Percentiles rank a stretch among this genome's conserved stretches.
Evolutionary conservation across 2,797 vertebrate species (phyloP).

Genomic region (Varecia variegata): DNA sequence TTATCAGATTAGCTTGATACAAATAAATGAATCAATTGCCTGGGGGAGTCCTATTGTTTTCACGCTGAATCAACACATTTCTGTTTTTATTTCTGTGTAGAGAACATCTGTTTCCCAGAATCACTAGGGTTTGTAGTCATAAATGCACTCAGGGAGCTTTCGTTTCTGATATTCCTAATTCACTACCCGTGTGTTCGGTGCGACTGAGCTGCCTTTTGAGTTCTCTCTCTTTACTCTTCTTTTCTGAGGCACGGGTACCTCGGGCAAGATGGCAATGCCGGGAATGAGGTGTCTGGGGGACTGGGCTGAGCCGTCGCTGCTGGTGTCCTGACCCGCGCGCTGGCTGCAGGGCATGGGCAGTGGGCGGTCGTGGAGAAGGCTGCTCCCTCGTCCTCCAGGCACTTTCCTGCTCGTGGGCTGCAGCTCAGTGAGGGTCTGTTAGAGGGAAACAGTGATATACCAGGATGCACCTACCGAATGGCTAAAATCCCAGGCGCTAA

Average conservation of each 20-base stretch:
- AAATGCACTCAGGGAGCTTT: background rate
- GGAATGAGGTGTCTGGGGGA: too few species aligned
- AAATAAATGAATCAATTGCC: background rate
- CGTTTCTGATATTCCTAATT: background rate
- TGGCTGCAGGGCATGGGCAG: background rate
- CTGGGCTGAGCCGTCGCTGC: too few species aligned
- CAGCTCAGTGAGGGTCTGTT: too few species aligned
- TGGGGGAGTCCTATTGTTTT: background rate
- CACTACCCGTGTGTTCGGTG: background rate
- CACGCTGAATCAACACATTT: background rate
- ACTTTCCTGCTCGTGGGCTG: background rate
- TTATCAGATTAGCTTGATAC: background rate
- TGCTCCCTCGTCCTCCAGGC: background rate
- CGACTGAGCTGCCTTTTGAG: background rate
- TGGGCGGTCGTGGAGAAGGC: background rate
- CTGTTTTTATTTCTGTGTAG: background rate
- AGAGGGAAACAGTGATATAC: background rate
- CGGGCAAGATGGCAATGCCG: rapidly evolving
- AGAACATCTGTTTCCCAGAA: background rate
- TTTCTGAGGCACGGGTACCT: background rate
- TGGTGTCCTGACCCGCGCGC: background rate
- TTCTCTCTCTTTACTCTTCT: background rate
- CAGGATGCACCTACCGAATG: rapidly evolving
- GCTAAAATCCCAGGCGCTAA: background rate
- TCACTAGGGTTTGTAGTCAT: background rate